Percentiles rank a stretch among this genome's conserved stretches.
These are phyloP conservation scores for Tribolium castaneum DNA, from an alignment of 1,140 invertebrate genomes.

Conservation along the genomic window DNA sequence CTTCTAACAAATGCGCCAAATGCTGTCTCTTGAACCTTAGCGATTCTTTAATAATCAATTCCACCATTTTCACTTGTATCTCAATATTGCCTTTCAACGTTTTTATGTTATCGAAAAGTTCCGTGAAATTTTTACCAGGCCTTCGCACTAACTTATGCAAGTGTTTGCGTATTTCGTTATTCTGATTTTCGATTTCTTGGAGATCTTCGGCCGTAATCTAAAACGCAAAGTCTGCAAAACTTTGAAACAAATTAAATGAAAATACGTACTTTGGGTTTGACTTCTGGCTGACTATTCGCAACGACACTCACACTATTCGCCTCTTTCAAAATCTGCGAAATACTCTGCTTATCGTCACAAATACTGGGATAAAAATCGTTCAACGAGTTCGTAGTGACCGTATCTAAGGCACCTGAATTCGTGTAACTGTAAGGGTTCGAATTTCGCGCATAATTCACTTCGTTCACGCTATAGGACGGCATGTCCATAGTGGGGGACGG, in stretches of 20 bases:
- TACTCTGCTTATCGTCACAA: conserved; percentile 57
- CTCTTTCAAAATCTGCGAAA: conserved; percentile 62
- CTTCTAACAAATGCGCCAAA: conserved; percentile 67
- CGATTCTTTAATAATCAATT: conserved; percentile 82
- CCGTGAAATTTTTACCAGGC: conserved; percentile 73
- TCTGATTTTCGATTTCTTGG: conserved; percentile 64
- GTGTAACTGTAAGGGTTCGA: conserved; percentile 48
- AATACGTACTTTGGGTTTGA: conserved; percentile 13
- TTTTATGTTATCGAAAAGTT: conserved; percentile 77
- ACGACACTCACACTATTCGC: conserved; percentile 49
- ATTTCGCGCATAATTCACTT: conserved; percentile 43
- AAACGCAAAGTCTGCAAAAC: conserved; percentile 10
- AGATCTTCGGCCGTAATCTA: conserved; percentile 44
- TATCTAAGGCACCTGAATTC: conserved; percentile 37
- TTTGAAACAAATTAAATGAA: neutral
- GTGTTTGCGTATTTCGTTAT: conserved; percentile 65
- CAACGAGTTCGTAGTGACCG: conserved; percentile 38
- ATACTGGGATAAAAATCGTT: conserved; percentile 51
- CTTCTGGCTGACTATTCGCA: conserved; percentile 5
- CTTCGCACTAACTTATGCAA: conserved; percentile 69
- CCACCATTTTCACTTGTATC: conserved; percentile 75
- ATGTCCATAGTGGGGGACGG: conserved; percentile 59
- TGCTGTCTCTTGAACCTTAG: conserved; percentile 82
- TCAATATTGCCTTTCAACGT: conserved; percentile 78
- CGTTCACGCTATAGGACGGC: conserved; percentile 50